A percentile compares a stretch with the other conserved stretches of the same genome.
Evolutionary conservation across 2,888 invertebrate species (phyloP).

Genomic region (Drosophila ochracea): DNA sequence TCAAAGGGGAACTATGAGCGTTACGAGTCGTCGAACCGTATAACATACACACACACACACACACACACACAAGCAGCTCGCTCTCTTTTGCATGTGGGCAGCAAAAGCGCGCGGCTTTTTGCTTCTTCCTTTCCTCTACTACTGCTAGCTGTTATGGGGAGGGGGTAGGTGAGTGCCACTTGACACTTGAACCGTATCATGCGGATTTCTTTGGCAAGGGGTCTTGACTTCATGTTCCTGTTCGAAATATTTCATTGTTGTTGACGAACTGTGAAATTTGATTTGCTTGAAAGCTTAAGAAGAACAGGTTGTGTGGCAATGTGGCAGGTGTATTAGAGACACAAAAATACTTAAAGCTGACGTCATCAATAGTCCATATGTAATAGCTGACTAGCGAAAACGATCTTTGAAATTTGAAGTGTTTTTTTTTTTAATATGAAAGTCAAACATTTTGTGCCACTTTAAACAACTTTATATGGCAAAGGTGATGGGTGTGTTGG

Average conservation of each 20-base stretch:
- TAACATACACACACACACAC: constrained; percentile 36
- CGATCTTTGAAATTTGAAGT: not conserved
- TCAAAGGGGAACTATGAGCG: constrained; percentile 77
- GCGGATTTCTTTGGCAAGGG: constrained; percentile 44
- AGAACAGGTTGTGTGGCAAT: constrained; percentile 1
- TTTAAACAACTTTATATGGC: not conserved
- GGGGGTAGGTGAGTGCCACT: constrained; percentile 44
- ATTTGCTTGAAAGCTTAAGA: constrained; percentile 38
- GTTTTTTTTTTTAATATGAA: not conserved
- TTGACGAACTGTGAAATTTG: constrained; percentile 38
- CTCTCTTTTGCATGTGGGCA: constrained; percentile 51
- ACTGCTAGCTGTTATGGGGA: not conserved
- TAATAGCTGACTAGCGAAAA: not conserved
- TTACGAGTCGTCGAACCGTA: constrained; percentile 76
- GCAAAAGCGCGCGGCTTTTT: constrained; percentile 67
- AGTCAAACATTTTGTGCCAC: not conserved
- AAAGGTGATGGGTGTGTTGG: not conserved
- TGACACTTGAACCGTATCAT: constrained; percentile 71
- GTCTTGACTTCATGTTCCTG: constrained; percentile 5
- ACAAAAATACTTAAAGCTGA: not conserved
- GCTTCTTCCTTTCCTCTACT: constrained; percentile 11
- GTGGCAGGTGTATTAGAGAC: constrained; percentile 27
- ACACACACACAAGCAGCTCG: constrained; percentile 4
- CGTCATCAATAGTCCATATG: not conserved
- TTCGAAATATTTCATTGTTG: constrained; percentile 2